Conservation (phyloP, 64 coral and sea anemone species). For the Porites lutea region DNA sequence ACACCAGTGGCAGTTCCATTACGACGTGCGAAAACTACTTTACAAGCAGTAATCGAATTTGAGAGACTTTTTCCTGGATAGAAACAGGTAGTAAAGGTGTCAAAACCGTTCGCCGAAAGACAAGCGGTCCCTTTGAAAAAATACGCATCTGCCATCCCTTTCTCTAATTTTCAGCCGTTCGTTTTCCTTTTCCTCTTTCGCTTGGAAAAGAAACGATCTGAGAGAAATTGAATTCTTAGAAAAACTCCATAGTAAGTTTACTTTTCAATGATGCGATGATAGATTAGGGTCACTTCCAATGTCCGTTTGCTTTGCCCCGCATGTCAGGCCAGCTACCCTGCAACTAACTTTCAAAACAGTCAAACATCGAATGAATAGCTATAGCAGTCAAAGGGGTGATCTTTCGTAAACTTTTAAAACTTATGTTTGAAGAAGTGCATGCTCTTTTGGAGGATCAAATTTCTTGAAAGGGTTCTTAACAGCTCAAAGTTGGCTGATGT, state of each 20-base stretch:
- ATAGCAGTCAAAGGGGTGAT: constrained; percentile 77
- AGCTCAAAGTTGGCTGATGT: constrained; percentile 69
- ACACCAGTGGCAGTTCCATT: not conserved
- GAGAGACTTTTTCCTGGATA: constrained; percentile 45
- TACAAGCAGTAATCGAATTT: constrained; percentile 43
- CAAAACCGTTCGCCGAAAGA: constrained; percentile 22
- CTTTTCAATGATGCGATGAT: constrained; percentile 15
- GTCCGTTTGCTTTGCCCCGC: not conserved
- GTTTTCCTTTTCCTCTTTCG: not conserved
- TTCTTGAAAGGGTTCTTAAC: constrained; percentile 92
- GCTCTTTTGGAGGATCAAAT: constrained; percentile 86
- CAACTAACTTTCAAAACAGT: constrained; percentile 52
- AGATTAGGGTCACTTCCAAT: not conserved
- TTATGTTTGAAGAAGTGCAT: constrained; percentile 80
- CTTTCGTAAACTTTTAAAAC: constrained; percentile 89
- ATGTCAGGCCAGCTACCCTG: constrained; percentile 37
- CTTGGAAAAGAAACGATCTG: not conserved
- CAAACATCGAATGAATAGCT: constrained; percentile 43
- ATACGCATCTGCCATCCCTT: not conserved
- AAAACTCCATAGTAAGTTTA: constrained; percentile 8
- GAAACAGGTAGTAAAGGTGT: constrained; percentile 27
- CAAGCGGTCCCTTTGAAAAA: constrained; percentile 15
- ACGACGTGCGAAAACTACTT: constrained; percentile 46
- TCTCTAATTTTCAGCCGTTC: constrained; percentile 17
- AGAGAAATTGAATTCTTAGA: constrained; percentile 2